phyloP scores from a whole-genome alignment of 1,140 invertebrate species.

The Thaumatotibia leucotreta region DNA sequence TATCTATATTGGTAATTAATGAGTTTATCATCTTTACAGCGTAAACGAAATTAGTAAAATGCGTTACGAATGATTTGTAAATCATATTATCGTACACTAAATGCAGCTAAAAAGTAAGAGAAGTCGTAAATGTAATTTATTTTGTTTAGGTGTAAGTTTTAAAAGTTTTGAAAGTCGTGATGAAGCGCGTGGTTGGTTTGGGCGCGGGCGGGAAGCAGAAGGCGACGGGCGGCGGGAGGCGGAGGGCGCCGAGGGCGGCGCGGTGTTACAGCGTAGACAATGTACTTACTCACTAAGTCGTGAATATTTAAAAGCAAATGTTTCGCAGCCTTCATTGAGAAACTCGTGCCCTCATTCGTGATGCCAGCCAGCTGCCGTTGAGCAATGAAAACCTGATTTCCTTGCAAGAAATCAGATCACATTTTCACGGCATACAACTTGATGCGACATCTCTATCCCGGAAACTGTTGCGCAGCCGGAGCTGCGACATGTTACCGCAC shows the following conservation, averaged over 20 bases:
- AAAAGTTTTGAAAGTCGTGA: no score
- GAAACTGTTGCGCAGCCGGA: constrained; percentile 37
- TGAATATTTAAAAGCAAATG: constrained; percentile 69
- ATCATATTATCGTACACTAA: no score
- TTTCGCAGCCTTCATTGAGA: constrained; percentile 71
- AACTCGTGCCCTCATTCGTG: constrained; percentile 70
- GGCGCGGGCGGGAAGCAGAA: background rate
- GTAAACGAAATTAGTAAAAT: no score
- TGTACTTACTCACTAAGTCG: constrained; percentile 46
- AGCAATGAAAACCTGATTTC: constrained; percentile 68
- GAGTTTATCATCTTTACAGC: no score
- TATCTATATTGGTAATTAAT: no score
- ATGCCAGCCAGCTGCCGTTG: constrained; percentile 59
- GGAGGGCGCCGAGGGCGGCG: constrained; percentile 13
- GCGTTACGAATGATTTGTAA: no score
- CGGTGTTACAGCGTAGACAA: constrained; percentile 31
- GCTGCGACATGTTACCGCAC: background rate
- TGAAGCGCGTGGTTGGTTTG: background rate
- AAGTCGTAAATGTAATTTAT: no score
- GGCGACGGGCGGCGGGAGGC: background rate
- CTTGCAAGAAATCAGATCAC: constrained; percentile 64
- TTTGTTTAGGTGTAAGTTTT: no score
- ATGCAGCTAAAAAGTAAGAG: no score
- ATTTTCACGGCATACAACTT: constrained; percentile 42
- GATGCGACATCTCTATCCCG: constrained; percentile 18